Evolutionary conservation across 1,140 invertebrate genomes (phyloP).

Genomic region (silkworm (Bombyx mori)): DNA sequence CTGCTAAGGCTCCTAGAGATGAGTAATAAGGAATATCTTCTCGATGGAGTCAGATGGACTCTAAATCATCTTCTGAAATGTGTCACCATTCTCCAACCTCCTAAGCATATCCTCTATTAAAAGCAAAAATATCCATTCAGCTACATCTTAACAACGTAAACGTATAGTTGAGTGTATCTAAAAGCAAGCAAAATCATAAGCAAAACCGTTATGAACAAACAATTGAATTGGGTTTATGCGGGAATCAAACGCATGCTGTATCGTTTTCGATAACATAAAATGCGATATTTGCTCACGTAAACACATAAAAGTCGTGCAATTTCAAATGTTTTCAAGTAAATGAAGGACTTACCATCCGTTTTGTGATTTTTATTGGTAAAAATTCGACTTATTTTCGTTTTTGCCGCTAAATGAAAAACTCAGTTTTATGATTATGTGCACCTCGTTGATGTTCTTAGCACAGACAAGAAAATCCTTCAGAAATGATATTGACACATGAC

Average conservation of each 20-base stretch:
- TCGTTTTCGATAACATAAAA: constrained; percentile 13
- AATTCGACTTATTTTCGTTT: constrained; percentile 9
- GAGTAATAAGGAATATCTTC: no score
- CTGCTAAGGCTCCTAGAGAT: no score
- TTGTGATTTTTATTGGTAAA: constrained; percentile 5
- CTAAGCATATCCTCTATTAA: constrained; percentile 10
- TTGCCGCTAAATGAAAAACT: constrained; percentile 3
- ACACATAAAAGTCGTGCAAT: constrained; percentile 12
- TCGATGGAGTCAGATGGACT: not conserved
- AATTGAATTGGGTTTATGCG: constrained; percentile 7
- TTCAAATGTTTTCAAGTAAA: constrained; percentile 12
- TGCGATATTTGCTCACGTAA: constrained; percentile 12
- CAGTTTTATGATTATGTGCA: constrained; percentile 1
- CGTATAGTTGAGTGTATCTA: not conserved
- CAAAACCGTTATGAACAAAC: constrained; percentile 11
- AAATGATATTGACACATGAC: constrained; percentile 10
- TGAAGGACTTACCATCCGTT: constrained; percentile 9
- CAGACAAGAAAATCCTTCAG: constrained; percentile 6
- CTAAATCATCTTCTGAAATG: constrained; percentile 9
- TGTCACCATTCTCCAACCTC: constrained; percentile 8
- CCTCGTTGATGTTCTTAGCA: not conserved
- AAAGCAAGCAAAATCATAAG: constrained; percentile 11
- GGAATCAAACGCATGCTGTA: constrained; percentile 8
- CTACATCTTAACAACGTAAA: not conserved
- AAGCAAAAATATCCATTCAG: constrained; percentile 6